phyloP scores from a whole-genome alignment of 1,140 invertebrate genomes.

The Eriosoma lanigerum region DNA sequence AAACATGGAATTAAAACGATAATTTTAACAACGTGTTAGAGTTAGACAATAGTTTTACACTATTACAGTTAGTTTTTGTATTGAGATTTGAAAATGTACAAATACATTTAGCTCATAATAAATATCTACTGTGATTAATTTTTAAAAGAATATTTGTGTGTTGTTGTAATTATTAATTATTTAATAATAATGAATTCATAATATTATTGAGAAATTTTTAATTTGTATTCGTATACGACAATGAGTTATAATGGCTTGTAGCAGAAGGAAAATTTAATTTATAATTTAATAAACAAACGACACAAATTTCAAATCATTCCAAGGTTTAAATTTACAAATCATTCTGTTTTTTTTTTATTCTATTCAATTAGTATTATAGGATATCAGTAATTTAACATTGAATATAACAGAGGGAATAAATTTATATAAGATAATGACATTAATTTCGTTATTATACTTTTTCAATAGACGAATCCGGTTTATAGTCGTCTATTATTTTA shows the following conservation, averaged over 20 bases:
- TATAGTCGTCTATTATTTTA: too few relatives aligned
- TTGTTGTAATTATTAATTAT: not conserved
- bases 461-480: too few relatives aligned
- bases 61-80: not conserved
- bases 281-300: not conserved
- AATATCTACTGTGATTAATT: not conserved
- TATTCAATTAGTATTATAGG: not conserved
- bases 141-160: not conserved
- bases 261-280: not conserved
- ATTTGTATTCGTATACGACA: not conserved
- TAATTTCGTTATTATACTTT: too few relatives aligned
- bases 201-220: not conserved
- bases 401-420: not conserved
- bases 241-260: too few relatives aligned
- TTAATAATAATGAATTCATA: not conserved
- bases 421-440: not conserved
- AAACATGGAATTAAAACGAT: too few relatives aligned
- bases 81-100: not conserved
- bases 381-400: not conserved
- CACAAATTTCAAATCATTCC: not conserved
- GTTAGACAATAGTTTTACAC: not conserved
- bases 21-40: too few relatives aligned
- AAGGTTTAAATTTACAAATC: not conserved
- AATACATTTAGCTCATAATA: not conserved
- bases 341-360: not conserved